These are phyloP conservation scores for Thalpophila matura DNA, from an alignment of 2,888 invertebrate species.

Conservation along the genomic window DNA sequence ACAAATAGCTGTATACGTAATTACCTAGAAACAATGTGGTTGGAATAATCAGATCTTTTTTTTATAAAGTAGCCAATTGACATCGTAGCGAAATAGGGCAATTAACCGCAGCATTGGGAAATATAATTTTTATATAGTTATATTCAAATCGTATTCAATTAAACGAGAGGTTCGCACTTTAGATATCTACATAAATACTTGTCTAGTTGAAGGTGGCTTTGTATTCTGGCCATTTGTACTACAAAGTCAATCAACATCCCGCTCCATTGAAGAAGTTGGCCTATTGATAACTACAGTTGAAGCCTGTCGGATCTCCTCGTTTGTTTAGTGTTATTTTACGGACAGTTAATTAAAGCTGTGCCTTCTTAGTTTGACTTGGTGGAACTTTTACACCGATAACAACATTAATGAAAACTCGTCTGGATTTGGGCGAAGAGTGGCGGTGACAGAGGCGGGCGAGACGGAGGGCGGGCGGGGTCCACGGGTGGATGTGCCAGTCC, in stretches of 20 bases:
- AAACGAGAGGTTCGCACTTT: slow-evolving; percentile 20
- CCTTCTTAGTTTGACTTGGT: slow-evolving; percentile 84
- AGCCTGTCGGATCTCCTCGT: slow-evolving; percentile 73
- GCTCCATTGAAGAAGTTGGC: slow-evolving; percentile 67
- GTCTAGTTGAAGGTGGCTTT: slow-evolving; percentile 32
- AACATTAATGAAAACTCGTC: slow-evolving; percentile 89
- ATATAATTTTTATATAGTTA: slow-evolving; percentile 33
- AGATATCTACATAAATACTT: slow-evolving; percentile 21
- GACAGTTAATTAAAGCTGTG: slow-evolving; percentile 88
- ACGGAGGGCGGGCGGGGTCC: slow-evolving; percentile 79
- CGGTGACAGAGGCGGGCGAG: slow-evolving; percentile 81
- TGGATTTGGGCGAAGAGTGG: slow-evolving; percentile 86
- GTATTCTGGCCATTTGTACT: slow-evolving; percentile 53
- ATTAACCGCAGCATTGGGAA: background rate
- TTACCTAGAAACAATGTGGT: background rate
- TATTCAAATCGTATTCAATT: slow-evolving; percentile 8
- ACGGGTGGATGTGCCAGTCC: slow-evolving; percentile 79
- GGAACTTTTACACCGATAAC: slow-evolving; percentile 89
- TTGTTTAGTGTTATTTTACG: slow-evolving; percentile 83
- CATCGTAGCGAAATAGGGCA: background rate
- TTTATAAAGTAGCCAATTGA: too few species aligned
- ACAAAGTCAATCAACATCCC: slow-evolving; percentile 72
- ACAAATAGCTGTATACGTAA: background rate
- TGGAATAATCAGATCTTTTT: background rate
- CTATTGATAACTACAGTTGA: slow-evolving; percentile 67